phyloP scores from a whole-genome alignment of 2,113 vertebrate species.

The Polypterus bichir region DNA sequence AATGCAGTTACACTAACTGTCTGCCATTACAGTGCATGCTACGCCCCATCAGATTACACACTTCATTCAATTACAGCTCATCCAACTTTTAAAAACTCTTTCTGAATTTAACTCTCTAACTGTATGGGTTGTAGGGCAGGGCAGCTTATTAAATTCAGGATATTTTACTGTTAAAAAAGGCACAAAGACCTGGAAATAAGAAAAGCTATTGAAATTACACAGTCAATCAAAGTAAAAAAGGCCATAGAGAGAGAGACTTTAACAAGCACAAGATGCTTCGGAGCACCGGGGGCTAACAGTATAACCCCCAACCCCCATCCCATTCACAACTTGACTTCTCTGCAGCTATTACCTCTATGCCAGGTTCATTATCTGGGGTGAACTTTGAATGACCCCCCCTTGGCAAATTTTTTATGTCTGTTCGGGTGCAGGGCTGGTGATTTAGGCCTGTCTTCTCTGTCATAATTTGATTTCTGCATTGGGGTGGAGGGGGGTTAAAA shows the following conservation, averaged over 20 bases:
- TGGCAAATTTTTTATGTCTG: conserved; percentile 69
- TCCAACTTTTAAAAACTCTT: no score
- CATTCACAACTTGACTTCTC: conserved; percentile 54
- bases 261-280: conserved; percentile 6
- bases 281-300: conserved; percentile 34
- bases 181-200: conserved; percentile 3
- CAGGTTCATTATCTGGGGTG: conserved; percentile 68
- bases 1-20: no score
- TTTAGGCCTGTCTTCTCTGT: conserved; percentile 58
- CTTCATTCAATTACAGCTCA: no score
- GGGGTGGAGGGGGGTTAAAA: conserved; percentile 31
- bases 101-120: no score
- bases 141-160: no score
- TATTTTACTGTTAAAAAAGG: neutral
- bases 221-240: conserved; percentile 13
- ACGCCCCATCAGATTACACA: no score
- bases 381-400: conserved; percentile 64
- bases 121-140: no score
- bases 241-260: neutral
- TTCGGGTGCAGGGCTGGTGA: conserved; percentile 51
- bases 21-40: no score
- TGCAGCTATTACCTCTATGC: conserved; percentile 62
- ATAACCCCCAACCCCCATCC: conserved; percentile 46
- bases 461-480: conserved; percentile 68
- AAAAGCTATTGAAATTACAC: neutral